Conservation (phyloP, 2,113 vertebrate species). For the Thamnophis sirtalis region DNA sequence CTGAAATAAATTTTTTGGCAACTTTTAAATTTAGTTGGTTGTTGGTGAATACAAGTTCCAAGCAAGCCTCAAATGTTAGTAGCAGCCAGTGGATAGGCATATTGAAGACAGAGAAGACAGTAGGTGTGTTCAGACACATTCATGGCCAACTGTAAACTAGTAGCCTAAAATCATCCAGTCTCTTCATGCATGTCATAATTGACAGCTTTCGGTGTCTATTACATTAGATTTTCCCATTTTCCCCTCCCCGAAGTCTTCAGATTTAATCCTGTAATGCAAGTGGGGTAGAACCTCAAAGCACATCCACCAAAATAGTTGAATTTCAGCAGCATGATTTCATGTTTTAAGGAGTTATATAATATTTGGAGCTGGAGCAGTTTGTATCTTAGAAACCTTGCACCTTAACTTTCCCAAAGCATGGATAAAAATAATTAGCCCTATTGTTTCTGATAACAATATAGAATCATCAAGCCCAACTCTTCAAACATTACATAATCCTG, state of each 20-base stretch:
- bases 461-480: not conserved
- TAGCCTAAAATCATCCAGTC: not conserved
- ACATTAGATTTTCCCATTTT: not conserved
- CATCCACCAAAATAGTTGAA: not conserved
- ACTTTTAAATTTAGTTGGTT: not conserved
- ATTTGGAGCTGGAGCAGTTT: not conserved
- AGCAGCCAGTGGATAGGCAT: not conserved
- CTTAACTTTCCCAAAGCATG: not conserved
- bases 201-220: not conserved
- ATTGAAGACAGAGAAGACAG: not conserved
- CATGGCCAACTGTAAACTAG: not conserved
- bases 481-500: not conserved
- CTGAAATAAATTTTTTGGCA: not conserved
- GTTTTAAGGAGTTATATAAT: not conserved
- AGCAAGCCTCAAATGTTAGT: not conserved
- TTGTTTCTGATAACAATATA: not conserved
- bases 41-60: not conserved
- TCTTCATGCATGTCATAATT: not conserved
- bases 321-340: not conserved
- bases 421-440: not conserved
- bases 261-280: not conserved
- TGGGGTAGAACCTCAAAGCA: not conserved
- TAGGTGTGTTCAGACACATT: not conserved
- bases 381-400: not conserved
- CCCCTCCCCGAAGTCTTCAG: not conserved